phyloP scores from a whole-genome alignment of 2,888 invertebrate genomes.

The Eulithis prunata region DNA sequence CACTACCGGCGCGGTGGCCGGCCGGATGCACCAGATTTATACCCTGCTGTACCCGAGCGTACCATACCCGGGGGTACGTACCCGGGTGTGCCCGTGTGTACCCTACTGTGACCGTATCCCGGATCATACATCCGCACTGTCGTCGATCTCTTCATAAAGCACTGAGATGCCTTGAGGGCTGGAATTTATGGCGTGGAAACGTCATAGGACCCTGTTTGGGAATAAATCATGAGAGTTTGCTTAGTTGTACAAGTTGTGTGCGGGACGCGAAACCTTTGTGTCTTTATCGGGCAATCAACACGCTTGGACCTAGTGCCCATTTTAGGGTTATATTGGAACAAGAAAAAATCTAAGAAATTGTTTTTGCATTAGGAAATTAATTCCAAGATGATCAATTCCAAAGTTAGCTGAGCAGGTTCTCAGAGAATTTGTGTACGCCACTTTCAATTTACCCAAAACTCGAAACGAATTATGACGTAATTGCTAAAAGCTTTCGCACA shows the following conservation, averaged over 20 bases:
- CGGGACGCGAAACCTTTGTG: constrained; percentile 48
- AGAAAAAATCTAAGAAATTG: not conserved
- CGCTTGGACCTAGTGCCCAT: constrained; percentile 10
- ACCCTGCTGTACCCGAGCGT: constrained; percentile 57
- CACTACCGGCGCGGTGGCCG: constrained; percentile 81
- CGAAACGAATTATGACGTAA: constrained; percentile 59
- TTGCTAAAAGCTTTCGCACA: constrained; percentile 58
- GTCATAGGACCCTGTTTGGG: constrained; percentile 76
- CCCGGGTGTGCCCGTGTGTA: constrained; percentile 52
- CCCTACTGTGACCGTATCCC: constrained; percentile 58
- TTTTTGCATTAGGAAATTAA: not conserved
- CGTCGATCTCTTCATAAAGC: constrained; percentile 78
- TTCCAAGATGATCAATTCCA: constrained; percentile 16
- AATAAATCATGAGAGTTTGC: constrained; percentile 79
- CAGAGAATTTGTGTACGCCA: constrained; percentile 33
- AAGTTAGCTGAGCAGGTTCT: constrained; percentile 15
- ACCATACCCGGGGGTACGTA: constrained; percentile 20
- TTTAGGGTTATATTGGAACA: not conserved
- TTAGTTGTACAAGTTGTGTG: constrained; percentile 59
- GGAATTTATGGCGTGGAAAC: constrained; percentile 82
- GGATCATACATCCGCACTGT: constrained; percentile 65
- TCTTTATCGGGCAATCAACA: constrained; percentile 41
- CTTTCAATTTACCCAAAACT: constrained; percentile 46
- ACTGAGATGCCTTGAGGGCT: constrained; percentile 81
- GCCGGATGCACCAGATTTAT: constrained; percentile 83